phyloP scores from a whole-genome alignment of 2,797 vertebrate genomes.

The Vultur gryphus region DNA sequence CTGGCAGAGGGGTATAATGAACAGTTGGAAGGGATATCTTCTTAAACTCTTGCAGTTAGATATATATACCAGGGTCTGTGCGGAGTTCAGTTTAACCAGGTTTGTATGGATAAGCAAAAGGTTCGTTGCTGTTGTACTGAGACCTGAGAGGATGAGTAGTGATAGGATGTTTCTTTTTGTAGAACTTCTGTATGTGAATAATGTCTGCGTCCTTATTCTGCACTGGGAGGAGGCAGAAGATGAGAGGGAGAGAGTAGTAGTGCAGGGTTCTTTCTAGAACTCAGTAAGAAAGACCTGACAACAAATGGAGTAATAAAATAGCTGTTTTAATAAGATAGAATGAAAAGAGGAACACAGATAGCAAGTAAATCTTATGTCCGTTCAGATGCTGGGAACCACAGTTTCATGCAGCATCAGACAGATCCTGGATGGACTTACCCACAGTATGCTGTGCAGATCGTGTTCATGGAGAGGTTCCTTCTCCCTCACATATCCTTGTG shows the following conservation, averaged over 20 bases:
- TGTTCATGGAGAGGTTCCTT: background rate
- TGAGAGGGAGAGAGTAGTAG: background rate
- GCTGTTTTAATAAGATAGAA: background rate
- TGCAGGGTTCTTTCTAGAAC: background rate
- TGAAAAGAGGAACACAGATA: background rate
- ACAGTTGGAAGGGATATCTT: background rate
- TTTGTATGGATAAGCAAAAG: background rate
- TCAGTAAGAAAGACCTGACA: background rate
- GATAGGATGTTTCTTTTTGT: background rate
- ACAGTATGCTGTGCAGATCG: rapidly evolving
- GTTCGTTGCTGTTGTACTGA: background rate
- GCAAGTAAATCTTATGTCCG: rapidly evolving
- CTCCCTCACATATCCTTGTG: background rate
- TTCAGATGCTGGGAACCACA: background rate
- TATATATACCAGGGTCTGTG: background rate
- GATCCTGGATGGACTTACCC: background rate
- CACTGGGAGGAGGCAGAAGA: background rate
- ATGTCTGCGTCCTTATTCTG: background rate
- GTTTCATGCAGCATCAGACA: background rate
- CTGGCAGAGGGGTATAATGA: background rate
- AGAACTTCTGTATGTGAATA: background rate
- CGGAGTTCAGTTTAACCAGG: background rate
- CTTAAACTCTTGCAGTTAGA: background rate
- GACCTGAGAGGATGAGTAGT: background rate
- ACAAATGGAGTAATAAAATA: background rate